Evolutionary conservation across 2,113 vertebrate genomes (phyloP).

Genomic region (Dromaius novaehollandiae): DNA sequence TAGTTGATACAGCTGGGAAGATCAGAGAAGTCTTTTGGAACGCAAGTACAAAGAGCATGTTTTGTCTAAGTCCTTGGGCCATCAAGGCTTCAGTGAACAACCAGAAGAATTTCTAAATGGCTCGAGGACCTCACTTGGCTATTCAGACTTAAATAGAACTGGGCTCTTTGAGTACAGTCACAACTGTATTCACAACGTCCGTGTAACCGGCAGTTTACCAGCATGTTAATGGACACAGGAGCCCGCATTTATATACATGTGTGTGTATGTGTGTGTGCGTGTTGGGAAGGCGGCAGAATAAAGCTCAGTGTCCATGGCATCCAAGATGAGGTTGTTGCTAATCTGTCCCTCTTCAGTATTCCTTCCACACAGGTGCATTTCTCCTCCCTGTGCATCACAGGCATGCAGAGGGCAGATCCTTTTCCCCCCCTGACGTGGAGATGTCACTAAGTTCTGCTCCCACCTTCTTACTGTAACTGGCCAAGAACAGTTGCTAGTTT

Average conservation of each 20-base stretch:
- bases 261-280: background rate
- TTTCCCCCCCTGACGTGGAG: background rate
- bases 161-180: background rate
- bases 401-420: fast-evolving
- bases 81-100: background rate
- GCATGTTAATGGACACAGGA: fast-evolving
- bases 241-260: fast-evolving
- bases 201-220: background rate
- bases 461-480: background rate
- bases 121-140: background rate
- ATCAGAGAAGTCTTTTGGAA: background rate
- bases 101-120: background rate
- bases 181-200: too few species aligned
- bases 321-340: background rate
- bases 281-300: background rate
- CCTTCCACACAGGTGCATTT: fast-evolving
- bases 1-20: background rate
- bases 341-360: background rate
- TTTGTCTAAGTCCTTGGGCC: background rate
- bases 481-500: background rate
- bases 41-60: fast-evolving
- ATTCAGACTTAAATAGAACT: background rate
- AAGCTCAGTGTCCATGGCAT: background rate
- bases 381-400: background rate
- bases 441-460: background rate